Base-by-base conservation (phyloP, 2,113 vertebrate genomes). In the Indri indri region DNA sequence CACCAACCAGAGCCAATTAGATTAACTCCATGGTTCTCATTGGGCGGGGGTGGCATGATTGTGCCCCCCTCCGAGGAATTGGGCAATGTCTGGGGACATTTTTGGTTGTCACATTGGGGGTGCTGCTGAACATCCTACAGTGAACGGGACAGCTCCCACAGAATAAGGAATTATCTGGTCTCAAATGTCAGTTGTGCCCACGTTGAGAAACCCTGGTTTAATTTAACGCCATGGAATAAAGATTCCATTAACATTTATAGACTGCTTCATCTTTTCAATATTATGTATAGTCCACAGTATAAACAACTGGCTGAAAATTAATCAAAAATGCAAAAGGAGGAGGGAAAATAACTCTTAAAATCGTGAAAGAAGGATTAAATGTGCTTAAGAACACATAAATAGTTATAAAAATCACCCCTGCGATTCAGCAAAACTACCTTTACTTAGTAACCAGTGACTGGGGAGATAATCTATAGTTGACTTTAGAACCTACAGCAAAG, bases 361-460 rank as follows among this genome's bases (percentile, higher is more conserved):
- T 91, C 74, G 40, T 76, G 30, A 93, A 95, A 81, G 57, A 95
- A 71, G 57, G 61, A 91, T 25, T 57, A 42, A 18, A 85, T 50
- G 18, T 90, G 30, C 37, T 86, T 95, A 83, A 80, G 73, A 94
- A 86, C n/a, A 74, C 17, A 14, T 83, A 87, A 86, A 47, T 95
- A 32, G 11, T 61, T 88, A 65, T 90, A 88, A 76, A 89, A 89
- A 65, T 87, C 59, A 71, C 68, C 27, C 42, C 54, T 61, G 40
- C 83, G 86, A 94, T 63, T 95, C 73, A 82, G 59, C 40, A 32
- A 82, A 76, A 73, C 95, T 95, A 71, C 81, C 81, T 92, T 94
- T 92, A 76, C 42, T 81, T 61, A 45, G 79, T 96, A 93, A 73
- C 32, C 76, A 92, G 42, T 66, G 40, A 76, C 86, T 61, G 6